Percentiles rank a stretch among this genome's conserved stretches.
Conservation (phyloP, 2,797 vertebrate genomes). For the Microhierax caerulescens region DNA sequence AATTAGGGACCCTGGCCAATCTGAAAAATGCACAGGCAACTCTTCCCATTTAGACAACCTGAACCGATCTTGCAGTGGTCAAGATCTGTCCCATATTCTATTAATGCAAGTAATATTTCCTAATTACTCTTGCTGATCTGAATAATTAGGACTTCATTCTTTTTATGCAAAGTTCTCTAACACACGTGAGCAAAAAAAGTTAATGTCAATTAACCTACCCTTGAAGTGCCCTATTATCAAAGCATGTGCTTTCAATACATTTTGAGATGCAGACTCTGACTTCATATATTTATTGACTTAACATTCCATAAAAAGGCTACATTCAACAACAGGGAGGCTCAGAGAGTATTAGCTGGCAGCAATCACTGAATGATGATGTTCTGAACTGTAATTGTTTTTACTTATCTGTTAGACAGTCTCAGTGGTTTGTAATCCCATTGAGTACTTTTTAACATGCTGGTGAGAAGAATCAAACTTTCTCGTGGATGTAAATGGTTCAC, state of each 20-base stretch:
- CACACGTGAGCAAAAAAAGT: not conserved
- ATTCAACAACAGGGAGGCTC: not conserved
- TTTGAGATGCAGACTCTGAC: not conserved
- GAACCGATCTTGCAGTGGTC: not conserved
- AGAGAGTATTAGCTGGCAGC: not conserved
- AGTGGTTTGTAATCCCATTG: not conserved
- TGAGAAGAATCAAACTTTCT: not conserved
- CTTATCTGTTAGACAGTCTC: not conserved
- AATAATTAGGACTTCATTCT: not conserved
- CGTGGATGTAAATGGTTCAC: not conserved
- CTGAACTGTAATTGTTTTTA: not conserved
- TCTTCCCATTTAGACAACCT: not conserved
- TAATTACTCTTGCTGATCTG: not conserved
- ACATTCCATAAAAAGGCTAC: not conserved
- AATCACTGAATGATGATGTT: not conserved
- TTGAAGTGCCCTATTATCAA: not conserved
- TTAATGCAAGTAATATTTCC: not conserved
- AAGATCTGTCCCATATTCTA: not conserved
- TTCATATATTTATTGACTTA: not conserved
- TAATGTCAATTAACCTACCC: not conserved
- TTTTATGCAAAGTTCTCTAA: not conserved
- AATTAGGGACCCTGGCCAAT: not conserved
- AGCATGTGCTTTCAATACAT: not conserved
- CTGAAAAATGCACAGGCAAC: not conserved
- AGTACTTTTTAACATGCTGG: not conserved